phyloP scores from a whole-genome alignment of 1,140 invertebrate species.

The Maniola jurtina region DNA sequence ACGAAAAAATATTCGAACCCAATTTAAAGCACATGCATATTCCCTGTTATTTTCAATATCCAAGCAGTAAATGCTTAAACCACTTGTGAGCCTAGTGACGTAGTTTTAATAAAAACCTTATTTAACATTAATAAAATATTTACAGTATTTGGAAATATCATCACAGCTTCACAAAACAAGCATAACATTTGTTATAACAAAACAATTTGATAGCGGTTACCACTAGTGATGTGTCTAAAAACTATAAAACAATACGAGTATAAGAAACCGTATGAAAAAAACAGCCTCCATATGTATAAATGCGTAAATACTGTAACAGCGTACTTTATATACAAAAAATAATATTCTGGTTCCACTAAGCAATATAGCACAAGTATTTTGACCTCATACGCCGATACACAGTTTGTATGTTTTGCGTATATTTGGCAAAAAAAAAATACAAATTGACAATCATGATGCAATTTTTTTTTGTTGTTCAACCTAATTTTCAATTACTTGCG shows the following conservation, averaged over 20 bases:
- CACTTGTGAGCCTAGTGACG: slow-evolving; percentile 71
- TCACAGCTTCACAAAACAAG: slow-evolving; percentile 78
- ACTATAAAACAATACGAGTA: slow-evolving; percentile 69
- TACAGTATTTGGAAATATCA: slow-evolving; percentile 78
- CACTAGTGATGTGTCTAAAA: slow-evolving; percentile 55
- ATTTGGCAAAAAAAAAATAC: neutral
- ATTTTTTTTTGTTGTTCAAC: slow-evolving; percentile 3
- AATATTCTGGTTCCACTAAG: slow-evolving; percentile 20
- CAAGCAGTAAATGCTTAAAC: slow-evolving; percentile 67
- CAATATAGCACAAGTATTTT: slow-evolving; percentile 4
- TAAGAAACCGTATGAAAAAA: slow-evolving; percentile 48
- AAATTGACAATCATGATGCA: neutral
- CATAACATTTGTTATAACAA: slow-evolving; percentile 72
- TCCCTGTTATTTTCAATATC: slow-evolving; percentile 65
- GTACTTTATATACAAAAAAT: slow-evolving; percentile 27
- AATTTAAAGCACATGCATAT: slow-evolving; percentile 42
- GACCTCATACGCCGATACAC: neutral
- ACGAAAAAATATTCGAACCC: no score
- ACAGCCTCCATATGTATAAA: slow-evolving; percentile 67
- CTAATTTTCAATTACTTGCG: neutral
- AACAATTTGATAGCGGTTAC: slow-evolving; percentile 56
- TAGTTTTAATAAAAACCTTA: slow-evolving; percentile 66
- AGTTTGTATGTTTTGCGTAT: neutral
- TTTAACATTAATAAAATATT: slow-evolving; percentile 74
- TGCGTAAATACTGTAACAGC: slow-evolving; percentile 71